Conservation (phyloP, 1,140 invertebrate species). For the Cheumatopsyche charites region DNA sequence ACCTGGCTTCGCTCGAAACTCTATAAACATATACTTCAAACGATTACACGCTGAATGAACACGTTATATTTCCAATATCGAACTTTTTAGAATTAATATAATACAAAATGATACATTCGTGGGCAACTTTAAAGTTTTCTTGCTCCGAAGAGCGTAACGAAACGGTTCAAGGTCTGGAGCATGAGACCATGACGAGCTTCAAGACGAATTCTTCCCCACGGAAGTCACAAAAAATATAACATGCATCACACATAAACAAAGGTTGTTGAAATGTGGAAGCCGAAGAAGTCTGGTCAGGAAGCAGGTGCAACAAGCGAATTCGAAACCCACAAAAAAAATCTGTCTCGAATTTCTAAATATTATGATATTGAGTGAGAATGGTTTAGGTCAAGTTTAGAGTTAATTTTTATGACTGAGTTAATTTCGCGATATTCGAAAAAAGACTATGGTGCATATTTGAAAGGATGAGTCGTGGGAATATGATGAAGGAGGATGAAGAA, state of each 20-base stretch:
- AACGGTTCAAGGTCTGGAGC: constrained; percentile 19
- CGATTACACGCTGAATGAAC: too few relatives aligned
- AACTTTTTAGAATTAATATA: too few relatives aligned
- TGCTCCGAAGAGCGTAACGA: constrained; percentile 11
- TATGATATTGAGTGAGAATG: too few relatives aligned
- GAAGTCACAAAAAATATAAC: neutral
- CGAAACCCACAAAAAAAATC: too few relatives aligned
- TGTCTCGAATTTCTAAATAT: too few relatives aligned
- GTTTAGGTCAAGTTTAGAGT: too few relatives aligned
- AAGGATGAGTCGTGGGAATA: constrained; percentile 21
- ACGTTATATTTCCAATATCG: too few relatives aligned
- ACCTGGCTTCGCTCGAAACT: too few relatives aligned
- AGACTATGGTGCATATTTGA: neutral
- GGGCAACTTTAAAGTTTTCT: neutral
- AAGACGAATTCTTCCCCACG: constrained; percentile 11
- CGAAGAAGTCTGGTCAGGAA: neutral
- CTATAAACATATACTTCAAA: too few relatives aligned
- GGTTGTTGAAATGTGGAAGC: neutral
- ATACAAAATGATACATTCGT: too few relatives aligned
- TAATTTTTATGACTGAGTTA: neutral
- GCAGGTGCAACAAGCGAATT: constrained; percentile 1
- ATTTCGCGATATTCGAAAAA: neutral
- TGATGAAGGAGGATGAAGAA: neutral
- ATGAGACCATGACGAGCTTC: neutral
- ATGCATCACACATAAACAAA: neutral